phyloP scores from a whole-genome alignment of 35 echinoderm and acorn worm species.

The Apostichopus californicus region DNA sequence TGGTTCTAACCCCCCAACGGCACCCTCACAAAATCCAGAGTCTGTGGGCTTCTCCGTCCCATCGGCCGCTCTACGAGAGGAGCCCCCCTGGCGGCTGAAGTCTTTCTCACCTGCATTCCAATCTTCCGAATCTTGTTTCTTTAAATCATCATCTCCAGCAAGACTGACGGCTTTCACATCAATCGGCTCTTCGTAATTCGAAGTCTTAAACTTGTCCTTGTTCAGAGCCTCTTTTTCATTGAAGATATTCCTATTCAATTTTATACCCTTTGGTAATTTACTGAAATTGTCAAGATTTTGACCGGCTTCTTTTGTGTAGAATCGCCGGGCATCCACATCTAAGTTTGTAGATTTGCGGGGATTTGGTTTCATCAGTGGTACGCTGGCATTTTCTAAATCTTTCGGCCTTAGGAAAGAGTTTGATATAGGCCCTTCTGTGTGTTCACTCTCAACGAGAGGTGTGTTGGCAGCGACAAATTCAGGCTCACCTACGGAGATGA shows the following conservation, averaged over 20 bases:
- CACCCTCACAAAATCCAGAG: slow-evolving; percentile 48
- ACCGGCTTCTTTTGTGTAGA: slow-evolving; percentile 27
- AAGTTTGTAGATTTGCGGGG: slow-evolving; percentile 52
- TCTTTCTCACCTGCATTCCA: background rate
- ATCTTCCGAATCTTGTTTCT: slow-evolving; percentile 26
- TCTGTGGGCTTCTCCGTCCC: slow-evolving; percentile 34
- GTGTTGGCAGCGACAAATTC: slow-evolving; percentile 18
- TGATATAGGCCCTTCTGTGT: background rate
- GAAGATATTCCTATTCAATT: slow-evolving; percentile 48
- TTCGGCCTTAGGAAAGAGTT: slow-evolving; percentile 20
- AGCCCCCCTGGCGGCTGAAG: background rate
- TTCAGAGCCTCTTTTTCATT: slow-evolving; percentile 48
- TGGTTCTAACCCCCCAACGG: slow-evolving; percentile 11
- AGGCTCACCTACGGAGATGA: slow-evolving; percentile 14
- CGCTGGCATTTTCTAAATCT: background rate
- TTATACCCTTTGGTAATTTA: slow-evolving; percentile 3
- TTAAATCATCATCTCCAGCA: background rate
- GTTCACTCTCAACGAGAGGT: slow-evolving; percentile 3
- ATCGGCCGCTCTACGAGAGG: background rate
- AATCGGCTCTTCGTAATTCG: slow-evolving; percentile 34
- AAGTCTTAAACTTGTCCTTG: slow-evolving; percentile 38
- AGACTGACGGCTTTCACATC: background rate
- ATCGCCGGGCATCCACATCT: slow-evolving; percentile 47
- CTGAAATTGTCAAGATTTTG: slow-evolving; percentile 40
- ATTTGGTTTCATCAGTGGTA: slow-evolving; percentile 21